Evolutionary conservation across 2,888 invertebrate species (phyloP).

Genomic region (Onthophagus sagittarius): DNA sequence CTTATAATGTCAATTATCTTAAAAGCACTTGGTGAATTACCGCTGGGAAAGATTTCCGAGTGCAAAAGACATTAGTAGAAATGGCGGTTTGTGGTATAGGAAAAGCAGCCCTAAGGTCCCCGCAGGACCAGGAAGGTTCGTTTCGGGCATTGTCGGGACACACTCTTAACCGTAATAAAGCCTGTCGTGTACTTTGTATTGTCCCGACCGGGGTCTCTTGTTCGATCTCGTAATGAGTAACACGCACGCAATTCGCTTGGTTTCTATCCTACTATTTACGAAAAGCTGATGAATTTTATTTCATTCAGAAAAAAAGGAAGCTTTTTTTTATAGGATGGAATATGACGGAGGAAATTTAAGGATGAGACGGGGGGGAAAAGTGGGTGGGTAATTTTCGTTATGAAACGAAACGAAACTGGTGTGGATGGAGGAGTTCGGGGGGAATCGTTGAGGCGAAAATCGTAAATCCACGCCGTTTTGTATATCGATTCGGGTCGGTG

Average conservation of each 20-base stretch:
- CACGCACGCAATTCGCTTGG: not conserved
- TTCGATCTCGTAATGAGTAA: not conserved
- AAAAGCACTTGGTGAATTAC: not conserved
- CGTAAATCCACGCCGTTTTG: slow-evolving; percentile 47
- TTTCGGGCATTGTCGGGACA: not conserved
- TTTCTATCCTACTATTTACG: not conserved
- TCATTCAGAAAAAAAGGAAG: not conserved
- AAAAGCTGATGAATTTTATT: not conserved
- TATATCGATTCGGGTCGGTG: slow-evolving; percentile 44
- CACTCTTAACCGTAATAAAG: not conserved
- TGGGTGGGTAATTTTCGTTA: not conserved
- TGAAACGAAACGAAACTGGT: not conserved
- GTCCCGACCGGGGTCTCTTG: not conserved
- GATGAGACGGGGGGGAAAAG: too few species aligned
- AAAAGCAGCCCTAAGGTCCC: not conserved
- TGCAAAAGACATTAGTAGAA: not conserved
- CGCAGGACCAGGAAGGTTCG: not conserved
- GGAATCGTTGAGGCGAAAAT: slow-evolving; percentile 31
- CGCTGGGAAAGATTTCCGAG: not conserved
- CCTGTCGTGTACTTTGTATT: not conserved
- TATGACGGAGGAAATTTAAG: too few species aligned
- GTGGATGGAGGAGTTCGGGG: not conserved
- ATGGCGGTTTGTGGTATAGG: not conserved
- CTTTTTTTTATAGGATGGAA: too few species aligned
- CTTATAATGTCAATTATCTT: not conserved